Conservation (phyloP, 2,113 vertebrate species). For the Sinocyclocheilus grahami region DNA sequence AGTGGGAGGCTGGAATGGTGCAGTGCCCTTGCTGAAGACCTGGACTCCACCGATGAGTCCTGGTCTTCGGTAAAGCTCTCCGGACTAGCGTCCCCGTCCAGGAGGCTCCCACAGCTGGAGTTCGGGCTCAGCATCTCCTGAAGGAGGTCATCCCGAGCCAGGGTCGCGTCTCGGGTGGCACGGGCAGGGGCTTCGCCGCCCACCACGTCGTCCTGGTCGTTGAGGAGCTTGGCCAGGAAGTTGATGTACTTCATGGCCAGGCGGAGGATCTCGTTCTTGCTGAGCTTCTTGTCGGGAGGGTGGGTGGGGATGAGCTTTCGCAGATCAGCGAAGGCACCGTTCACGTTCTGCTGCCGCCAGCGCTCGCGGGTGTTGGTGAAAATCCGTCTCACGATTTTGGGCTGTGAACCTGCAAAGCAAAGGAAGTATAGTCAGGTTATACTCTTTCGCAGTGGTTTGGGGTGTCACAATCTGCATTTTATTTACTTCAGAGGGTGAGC, state of each 20-base stretch:
- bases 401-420: slow-evolving; percentile 77
- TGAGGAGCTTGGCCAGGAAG: slow-evolving; percentile 86
- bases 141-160: slow-evolving; percentile 82
- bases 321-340: too few relatives aligned
- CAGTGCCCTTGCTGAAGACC: slow-evolving; percentile 71
- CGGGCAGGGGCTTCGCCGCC: slow-evolving; percentile 75
- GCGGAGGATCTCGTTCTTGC: slow-evolving; percentile 42
- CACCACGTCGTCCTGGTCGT: slow-evolving; percentile 80
- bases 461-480: background rate
- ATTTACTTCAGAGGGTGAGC: too few relatives aligned
- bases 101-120: slow-evolving; percentile 85
- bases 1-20: slow-evolving; percentile 77
- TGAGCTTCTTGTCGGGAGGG: too few relatives aligned
- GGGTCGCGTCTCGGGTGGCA: slow-evolving; percentile 75
- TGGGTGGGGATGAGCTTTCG: too few relatives aligned
- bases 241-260: slow-evolving; percentile 91
- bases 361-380: slow-evolving; percentile 88
- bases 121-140: slow-evolving; percentile 86
- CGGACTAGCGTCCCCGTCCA: slow-evolving; percentile 84
- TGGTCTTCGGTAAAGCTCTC: slow-evolving; percentile 86
- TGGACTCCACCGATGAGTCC: slow-evolving; percentile 73
- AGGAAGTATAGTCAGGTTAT: slow-evolving; percentile 2
- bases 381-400: slow-evolving; percentile 83
- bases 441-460: too few relatives aligned
- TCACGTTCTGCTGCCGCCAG: slow-evolving; percentile 45